Conservation (phyloP, 2,797 vertebrate genomes). For the Fistularia tabacaria region DNA sequence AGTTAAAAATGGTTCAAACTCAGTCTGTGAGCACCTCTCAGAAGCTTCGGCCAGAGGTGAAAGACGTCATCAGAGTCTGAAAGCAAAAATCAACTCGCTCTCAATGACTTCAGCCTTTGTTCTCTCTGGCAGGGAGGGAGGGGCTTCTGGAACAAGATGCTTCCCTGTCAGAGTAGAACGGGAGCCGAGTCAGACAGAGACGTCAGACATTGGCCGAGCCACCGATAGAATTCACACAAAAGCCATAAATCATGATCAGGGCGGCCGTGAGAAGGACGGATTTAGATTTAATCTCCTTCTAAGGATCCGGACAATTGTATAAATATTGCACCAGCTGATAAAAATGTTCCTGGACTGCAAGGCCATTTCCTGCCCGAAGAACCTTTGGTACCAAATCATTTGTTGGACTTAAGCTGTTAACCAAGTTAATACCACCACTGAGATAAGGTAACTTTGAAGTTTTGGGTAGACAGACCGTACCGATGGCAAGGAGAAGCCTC, state of each 20-base stretch:
- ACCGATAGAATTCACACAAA: not conserved
- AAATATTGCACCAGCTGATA: too few species aligned
- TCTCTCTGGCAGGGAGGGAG: constrained; percentile 5
- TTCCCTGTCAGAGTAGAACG: constrained; percentile 1
- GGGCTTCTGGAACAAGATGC: constrained; percentile 31
- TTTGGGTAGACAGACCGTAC: too few species aligned
- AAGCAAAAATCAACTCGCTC: constrained; percentile 3
- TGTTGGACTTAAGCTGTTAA: too few species aligned
- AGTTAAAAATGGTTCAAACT: not conserved
- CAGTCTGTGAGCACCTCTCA: not conserved
- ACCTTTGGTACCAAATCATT: too few species aligned
- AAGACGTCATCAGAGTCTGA: constrained; percentile 15
- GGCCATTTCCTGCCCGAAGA: too few species aligned
- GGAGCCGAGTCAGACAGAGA: constrained; percentile 5
- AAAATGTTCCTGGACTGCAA: too few species aligned
- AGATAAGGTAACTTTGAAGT: too few species aligned
- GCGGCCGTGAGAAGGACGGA: constrained; percentile 9
- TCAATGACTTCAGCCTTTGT: constrained; percentile 7
- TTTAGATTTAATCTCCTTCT: constrained; percentile 4
- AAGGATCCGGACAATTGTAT: too few species aligned
- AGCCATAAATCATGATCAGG: constrained; percentile 12
- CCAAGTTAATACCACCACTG: too few species aligned
- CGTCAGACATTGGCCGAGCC: constrained; percentile 10
- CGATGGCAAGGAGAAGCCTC: too few species aligned
- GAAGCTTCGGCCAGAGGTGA: constrained; percentile 25